A percentile compares a stretch with the other conserved stretches of the same genome.
Evolutionary conservation across 1,140 invertebrate species (phyloP).

Genomic region (Trichonephila inaurata): DNA sequence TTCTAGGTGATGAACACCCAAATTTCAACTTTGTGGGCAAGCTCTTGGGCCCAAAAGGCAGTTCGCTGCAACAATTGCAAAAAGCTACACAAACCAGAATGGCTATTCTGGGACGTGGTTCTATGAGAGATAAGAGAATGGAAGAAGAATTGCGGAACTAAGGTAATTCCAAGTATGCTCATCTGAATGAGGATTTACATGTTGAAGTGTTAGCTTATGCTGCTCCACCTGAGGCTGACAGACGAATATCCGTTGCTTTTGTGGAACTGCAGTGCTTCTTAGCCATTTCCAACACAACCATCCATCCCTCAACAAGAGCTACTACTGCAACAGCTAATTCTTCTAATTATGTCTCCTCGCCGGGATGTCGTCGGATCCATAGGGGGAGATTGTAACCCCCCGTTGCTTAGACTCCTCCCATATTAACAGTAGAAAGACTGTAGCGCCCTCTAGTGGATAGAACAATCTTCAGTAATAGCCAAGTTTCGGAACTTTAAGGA

Average conservation of each 20-base stretch:
- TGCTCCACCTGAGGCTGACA: constrained; percentile 94
- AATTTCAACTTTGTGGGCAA: constrained; percentile 98
- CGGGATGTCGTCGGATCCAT: too few species aligned
- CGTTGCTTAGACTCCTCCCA: too few species aligned
- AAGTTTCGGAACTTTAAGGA: too few species aligned
- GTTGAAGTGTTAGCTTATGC: constrained; percentile 95
- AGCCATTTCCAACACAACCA: too few species aligned
- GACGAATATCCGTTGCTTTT: constrained; percentile 92
- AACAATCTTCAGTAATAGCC: too few species aligned
- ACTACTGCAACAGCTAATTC: too few species aligned
- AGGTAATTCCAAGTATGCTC: constrained; percentile 94
- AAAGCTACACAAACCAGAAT: constrained; percentile 97
- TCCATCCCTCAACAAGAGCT: too few species aligned
- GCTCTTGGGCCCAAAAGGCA: constrained; percentile 94
- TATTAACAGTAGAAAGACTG: too few species aligned
- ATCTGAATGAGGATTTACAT: constrained; percentile 95
- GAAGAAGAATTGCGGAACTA: constrained; percentile 93
- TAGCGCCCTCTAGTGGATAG: too few species aligned
- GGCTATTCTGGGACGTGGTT: constrained; percentile 95
- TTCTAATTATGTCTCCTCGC: too few species aligned
- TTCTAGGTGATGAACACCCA: too few species aligned
- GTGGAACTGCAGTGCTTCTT: constrained; percentile 86
- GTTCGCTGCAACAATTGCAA: constrained; percentile 94
- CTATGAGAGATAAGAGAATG: constrained; percentile 95
- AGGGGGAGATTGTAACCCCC: too few species aligned